Evolutionary conservation across 2,113 vertebrate species (phyloP).

Genomic region (Callionymus lyra): DNA sequence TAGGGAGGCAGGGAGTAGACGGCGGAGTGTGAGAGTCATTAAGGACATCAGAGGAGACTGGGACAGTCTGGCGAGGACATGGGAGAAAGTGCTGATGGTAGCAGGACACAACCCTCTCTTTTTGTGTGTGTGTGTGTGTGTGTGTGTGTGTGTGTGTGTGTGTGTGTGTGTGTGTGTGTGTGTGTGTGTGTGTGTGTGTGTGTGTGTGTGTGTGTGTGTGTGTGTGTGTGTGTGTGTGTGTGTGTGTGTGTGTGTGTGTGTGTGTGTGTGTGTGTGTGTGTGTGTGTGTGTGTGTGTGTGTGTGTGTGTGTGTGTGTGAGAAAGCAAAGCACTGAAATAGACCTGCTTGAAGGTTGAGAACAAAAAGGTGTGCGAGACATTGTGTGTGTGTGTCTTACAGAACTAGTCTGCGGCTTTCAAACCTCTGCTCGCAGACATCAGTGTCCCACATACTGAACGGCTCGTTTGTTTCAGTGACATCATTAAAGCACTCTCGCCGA

Average conservation of each 20-base stretch:
- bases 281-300: conserved; percentile 3
- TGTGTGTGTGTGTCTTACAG: not conserved
- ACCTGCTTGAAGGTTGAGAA: not conserved
- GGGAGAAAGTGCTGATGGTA: conserved; percentile 49
- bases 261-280: no score
- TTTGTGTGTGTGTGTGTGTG: not conserved
- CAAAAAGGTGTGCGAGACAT: conserved; percentile 1
- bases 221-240: no score
- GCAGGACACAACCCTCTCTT: conserved; percentile 23
- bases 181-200: no score
- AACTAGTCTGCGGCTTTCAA: conserved; percentile 9
- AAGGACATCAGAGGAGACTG: conserved; percentile 36
- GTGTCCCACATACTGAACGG: conserved; percentile 39
- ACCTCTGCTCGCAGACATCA: conserved; percentile 2
- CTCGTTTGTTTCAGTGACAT: conserved; percentile 38
- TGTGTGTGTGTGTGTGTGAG: no score
- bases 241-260: no score
- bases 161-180: no score
- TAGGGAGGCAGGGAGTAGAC: not conserved
- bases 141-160: no score
- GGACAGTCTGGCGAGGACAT: conserved; percentile 36
- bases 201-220: no score
- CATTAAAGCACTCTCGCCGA: conserved; percentile 18
- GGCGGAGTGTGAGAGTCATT: conserved; percentile 18
- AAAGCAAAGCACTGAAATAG: no score